Evolutionary conservation across 2,113 vertebrate species (phyloP), one percentile per base, ranked within the genome.

Genomic region (Speoplatyrhinus poulsoni): DNA sequence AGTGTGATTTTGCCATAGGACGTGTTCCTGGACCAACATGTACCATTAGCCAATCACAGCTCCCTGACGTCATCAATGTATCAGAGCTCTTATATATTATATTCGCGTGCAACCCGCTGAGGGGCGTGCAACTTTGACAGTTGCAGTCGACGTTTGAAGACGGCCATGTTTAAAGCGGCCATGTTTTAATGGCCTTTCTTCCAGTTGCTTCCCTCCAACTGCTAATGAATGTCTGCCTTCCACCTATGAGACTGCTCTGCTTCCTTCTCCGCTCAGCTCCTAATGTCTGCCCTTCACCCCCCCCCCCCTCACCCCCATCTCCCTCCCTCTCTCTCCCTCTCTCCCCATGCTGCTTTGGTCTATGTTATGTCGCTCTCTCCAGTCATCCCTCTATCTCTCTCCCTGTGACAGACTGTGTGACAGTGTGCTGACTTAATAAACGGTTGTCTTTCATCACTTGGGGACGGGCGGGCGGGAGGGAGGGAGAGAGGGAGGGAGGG

Each of bases 391-490:
- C 32, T 61, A 12, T 59, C 57, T 4, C 32, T 13, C 57, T 59
- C 57, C 12, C 57, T 33, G 33, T 56, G n/a, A 3, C 54, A 7
- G 57, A 56, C 49, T 0, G 67, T 59, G 67, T 59, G 67, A 76
- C 72, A 60, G 50, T 12, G 9, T 41, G 57, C 71, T 73, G 67
- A 81, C 70, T 72, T 78, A 72, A 77, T 72, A 79, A 83, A 86
- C 74, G 58, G 67, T 33, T 49, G 55, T 69, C 61, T 73, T 76
- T 83, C 69, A 71, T 81, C 79, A 26, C 26, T 66, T 49, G 19
- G 6, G 1, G 11, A 50, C 54, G 15, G 0, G 46, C 26, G 2
- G 26, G 26, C 2, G 26, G 26, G 26, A 26, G 19, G 19, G 19
- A 26, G 19, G 19, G 19, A 26, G 26, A 2, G 26, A 26, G 19